Conservation (phyloP, 1,140 invertebrate genomes). For the Condylostylus longicornis region DNA sequence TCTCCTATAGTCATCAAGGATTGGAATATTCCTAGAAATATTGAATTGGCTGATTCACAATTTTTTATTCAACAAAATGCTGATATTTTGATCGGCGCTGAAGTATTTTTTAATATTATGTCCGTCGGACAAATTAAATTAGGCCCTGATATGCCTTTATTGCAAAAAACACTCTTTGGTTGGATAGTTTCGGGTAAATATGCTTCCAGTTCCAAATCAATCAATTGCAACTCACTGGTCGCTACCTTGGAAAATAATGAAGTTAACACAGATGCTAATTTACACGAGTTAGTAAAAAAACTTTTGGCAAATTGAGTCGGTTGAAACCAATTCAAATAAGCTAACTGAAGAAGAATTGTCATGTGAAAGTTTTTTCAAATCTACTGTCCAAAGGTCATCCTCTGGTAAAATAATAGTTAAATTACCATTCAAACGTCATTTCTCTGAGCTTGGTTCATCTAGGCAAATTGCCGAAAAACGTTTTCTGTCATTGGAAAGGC, state of each 20-base stretch:
- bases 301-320: conserved; percentile 14
- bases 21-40: conserved; percentile 3
- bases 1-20: neutral
- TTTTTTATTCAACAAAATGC: conserved; percentile 14
- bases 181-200: conserved; percentile 10
- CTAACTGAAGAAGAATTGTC: conserved; percentile 6
- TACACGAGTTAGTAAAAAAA: no score
- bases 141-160: neutral
- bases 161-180: conserved; percentile 11
- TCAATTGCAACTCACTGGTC: neutral
- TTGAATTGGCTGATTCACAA: conserved; percentile 15
- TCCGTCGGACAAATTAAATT: conserved; percentile 11
- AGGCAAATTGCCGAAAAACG: conserved; percentile 12
- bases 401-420: conserved; percentile 9
- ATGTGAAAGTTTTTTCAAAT: conserved; percentile 3
- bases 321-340: neutral
- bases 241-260: conserved; percentile 4
- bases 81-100: conserved; percentile 17
- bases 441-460: conserved; percentile 17
- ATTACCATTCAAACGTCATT: conserved; percentile 11
- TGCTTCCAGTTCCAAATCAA: neutral
- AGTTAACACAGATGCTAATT: no score
- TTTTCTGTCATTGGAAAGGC: conserved; percentile 18
- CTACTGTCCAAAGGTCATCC: conserved; percentile 1
- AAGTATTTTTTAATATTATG: conserved; percentile 14